Evolutionary conservation across 2,888 invertebrate species (phyloP).

Genomic region (Leucoma salicis): DNA sequence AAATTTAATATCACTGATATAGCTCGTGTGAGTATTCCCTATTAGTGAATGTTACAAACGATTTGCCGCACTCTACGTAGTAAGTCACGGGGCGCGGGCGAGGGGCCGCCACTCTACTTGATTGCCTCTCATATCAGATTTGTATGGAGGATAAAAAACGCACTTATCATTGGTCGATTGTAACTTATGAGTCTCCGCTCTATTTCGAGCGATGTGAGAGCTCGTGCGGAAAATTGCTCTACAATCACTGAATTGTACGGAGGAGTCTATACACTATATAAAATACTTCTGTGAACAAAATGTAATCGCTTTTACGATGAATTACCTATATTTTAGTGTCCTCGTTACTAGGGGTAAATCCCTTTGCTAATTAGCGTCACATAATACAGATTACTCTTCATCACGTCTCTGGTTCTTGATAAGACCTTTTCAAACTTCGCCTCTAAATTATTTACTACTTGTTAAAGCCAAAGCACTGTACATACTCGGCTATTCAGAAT

Average conservation of each 20-base stretch:
- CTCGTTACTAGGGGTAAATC: too few relatives aligned
- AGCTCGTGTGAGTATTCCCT: too few relatives aligned
- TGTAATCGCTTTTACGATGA: background rate
- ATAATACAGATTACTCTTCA: too few relatives aligned
- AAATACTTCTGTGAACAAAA: background rate
- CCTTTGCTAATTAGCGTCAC: too few relatives aligned
- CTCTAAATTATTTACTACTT: too few relatives aligned
- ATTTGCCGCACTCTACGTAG: too few relatives aligned
- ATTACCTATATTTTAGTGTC: background rate
- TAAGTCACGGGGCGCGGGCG: too few relatives aligned
- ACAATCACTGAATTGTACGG: slow-evolving; percentile 6
- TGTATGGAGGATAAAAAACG: slow-evolving; percentile 38
- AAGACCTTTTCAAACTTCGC: too few relatives aligned
- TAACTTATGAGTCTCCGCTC: slow-evolving; percentile 28
- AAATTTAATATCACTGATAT: too few relatives aligned
- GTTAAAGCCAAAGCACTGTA: too few relatives aligned
- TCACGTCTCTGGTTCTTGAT: too few relatives aligned
- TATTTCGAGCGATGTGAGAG: slow-evolving; percentile 1
- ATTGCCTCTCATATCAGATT: slow-evolving; percentile 51
- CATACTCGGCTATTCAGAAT: too few relatives aligned
- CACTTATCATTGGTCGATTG: slow-evolving; percentile 34
- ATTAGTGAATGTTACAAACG: slow-evolving; percentile 43
- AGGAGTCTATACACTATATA: background rate
- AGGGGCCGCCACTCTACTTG: slow-evolving; percentile 42
- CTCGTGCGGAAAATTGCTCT: slow-evolving; percentile 6